These are phyloP conservation scores for Pelobates fuscus DNA, from an alignment of 2,113 vertebrate genomes.

Conservation along the genomic window DNA sequence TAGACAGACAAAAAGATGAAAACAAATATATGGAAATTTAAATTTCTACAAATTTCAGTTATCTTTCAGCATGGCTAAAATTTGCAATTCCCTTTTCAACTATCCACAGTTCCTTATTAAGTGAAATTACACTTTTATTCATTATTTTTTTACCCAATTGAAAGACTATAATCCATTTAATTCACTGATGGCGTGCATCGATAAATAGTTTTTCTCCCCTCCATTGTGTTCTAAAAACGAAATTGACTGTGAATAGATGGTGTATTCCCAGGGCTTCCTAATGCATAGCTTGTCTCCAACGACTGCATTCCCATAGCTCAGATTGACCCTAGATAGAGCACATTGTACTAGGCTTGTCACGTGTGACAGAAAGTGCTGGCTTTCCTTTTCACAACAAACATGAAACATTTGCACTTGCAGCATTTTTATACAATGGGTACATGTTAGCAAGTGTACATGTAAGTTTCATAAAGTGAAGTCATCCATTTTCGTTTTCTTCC, in stretches of 20 bases:
- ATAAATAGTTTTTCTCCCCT: background rate
- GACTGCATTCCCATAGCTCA: background rate
- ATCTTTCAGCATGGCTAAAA: no score
- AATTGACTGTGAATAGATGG: slow-evolving; percentile 1
- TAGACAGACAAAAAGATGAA: no score
- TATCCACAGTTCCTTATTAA: no score
- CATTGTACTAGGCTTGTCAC: background rate
- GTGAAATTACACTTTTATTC: no score
- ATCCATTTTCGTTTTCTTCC: background rate
- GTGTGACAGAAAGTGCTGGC: slow-evolving; percentile 49
- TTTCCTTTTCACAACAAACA: slow-evolving; percentile 36
- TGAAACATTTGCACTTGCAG: slow-evolving; percentile 40
- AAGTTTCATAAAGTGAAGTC: slow-evolving; percentile 4
- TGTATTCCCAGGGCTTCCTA: background rate
- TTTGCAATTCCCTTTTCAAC: no score
- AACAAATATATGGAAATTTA: no score
- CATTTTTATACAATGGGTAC: slow-evolving; percentile 6
- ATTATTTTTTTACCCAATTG: no score
- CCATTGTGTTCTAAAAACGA: slow-evolving; percentile 29
- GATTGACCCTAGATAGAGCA: slow-evolving; percentile 41
- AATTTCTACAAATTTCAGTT: no score
- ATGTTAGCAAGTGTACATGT: fast-evolving
- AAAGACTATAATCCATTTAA: slow-evolving; percentile 9
- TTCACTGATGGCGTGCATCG: slow-evolving; percentile 27
- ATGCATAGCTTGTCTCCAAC: slow-evolving; percentile 15